Base-by-base conservation (phyloP, 2,113 vertebrate genomes). In the Trogon surrucura region DNA sequence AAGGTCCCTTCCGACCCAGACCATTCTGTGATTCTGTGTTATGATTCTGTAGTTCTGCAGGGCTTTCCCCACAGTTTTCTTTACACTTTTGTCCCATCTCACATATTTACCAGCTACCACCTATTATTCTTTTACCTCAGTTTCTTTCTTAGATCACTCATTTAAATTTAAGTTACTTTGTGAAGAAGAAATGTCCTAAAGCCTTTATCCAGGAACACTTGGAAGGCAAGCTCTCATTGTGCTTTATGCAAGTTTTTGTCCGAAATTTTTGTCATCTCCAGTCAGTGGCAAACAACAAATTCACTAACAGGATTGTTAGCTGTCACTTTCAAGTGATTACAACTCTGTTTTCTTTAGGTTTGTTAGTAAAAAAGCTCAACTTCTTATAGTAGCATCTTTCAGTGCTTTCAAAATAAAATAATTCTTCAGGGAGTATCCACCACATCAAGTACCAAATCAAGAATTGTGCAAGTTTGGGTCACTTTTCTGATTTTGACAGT, bases 311-410 rank as follows among this genome's bases (percentile, higher is more conserved):
- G 5, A 1, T 80, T 2, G 9, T 51, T 81, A 72, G 30, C 7
- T 77, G 19, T 57, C 21, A 60, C 19, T 50, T 83, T 65, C 45
- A 81, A 16, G 64, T 78, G 34, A 44, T 47, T 64, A 48, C 16
- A 70, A 48, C 3, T 54, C 13, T 0, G 0, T 61, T 81, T 82
- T 67, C 54, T 57, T 6, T 29, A 50, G 11, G 3, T 5, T 70
- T 4, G 5, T 60, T 67, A 60, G 47, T 44, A 45, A 58, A 82
- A 41, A 85, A 57, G 36, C 41, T 56, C 21, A 51, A 14, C 16
- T 92, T 91, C 30, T 44, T 17, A 29, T 23, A 78, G 29, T 10
- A 77, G 5, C 0, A 1, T 50, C 15, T 72, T 32, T 80, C 27
- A n/a, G 18, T 86, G 25, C 41, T 86, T 92, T 88, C 47, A 47